phyloP scores from a whole-genome alignment of 2,888 invertebrate genomes.

The Cataglyphis livida region DNA sequence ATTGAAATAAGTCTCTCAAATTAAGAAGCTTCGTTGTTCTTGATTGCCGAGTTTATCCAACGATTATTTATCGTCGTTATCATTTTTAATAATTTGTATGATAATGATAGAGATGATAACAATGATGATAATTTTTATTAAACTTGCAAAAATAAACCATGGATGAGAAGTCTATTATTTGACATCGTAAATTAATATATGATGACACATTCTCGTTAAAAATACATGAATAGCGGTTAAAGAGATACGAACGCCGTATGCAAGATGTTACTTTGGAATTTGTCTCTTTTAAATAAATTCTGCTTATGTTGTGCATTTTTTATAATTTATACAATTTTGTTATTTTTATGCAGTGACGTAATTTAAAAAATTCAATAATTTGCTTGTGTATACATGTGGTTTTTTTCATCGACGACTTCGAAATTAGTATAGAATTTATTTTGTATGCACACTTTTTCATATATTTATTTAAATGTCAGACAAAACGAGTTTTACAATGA shows the following conservation, averaged over 20 bases:
- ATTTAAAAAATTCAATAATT: neutral
- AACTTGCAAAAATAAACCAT: neutral
- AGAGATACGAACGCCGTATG: neutral
- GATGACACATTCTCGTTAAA: neutral
- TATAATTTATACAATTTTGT: neutral
- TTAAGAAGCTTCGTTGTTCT: neutral
- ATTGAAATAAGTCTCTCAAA: conserved; percentile 12
- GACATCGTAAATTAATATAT: conserved; percentile 2
- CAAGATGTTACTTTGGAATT: neutral
- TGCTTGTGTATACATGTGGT: neutral
- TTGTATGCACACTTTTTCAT: neutral
- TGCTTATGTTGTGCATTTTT: neutral
- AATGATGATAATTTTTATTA: neutral
- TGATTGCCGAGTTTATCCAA: neutral
- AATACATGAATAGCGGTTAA: neutral
- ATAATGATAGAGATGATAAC: neutral
- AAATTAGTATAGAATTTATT: neutral
- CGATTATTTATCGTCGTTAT: neutral
- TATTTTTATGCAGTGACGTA: neutral
- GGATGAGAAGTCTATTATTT: neutral
- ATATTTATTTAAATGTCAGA: neutral
- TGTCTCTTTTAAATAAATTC: no score
- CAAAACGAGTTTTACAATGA: neutral
- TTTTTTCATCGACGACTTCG: neutral
- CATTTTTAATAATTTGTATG: neutral